Evolutionary conservation across 2,888 invertebrate species (phyloP).

Genomic region (Eristalinus sepulchralis): DNA sequence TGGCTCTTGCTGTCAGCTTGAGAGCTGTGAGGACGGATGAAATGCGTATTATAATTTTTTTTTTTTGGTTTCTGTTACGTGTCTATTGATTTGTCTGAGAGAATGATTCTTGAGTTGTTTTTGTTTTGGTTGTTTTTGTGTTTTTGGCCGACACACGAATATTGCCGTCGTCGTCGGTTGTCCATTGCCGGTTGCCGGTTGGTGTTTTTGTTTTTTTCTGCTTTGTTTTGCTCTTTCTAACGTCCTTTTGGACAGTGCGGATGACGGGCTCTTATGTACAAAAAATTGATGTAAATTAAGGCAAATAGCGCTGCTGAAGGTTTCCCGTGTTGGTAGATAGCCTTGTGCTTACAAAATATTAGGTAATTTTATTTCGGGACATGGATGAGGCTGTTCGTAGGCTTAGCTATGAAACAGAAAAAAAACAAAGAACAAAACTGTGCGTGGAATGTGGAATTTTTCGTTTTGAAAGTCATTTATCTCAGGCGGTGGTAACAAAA

Average conservation of each 20-base stretch:
- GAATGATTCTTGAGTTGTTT: constrained; percentile 24
- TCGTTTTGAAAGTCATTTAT: background rate
- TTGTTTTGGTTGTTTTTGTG: background rate
- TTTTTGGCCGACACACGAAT: background rate
- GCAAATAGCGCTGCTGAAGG: constrained; percentile 4
- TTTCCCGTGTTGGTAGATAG: constrained; percentile 8
- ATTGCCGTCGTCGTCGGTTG: background rate
- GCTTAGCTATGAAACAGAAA: background rate
- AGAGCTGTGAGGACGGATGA: constrained; percentile 26
- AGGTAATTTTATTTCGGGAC: constrained; percentile 2
- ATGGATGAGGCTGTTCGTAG: background rate
- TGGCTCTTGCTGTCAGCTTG: too few species aligned
- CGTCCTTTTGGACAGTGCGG: constrained; percentile 13
- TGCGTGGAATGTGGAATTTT: constrained; percentile 12
- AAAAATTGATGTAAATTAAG: constrained; percentile 34
- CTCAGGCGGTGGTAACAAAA: background rate
- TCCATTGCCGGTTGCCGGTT: constrained; percentile 5
- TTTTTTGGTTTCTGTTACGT: constrained; percentile 24
- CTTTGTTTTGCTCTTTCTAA: constrained; percentile 9
- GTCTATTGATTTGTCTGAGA: constrained; percentile 49
- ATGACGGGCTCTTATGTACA: constrained; percentile 12
- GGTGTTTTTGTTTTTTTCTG: constrained; percentile 17
- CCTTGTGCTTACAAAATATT: constrained; percentile 26
- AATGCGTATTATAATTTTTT: constrained; percentile 36
- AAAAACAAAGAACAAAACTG: background rate